Evolutionary conservation across 2,888 invertebrate genomes (phyloP), one percentile per base, ranked within the genome.

Genomic region (Drosophila suboccidentalis): DNA sequence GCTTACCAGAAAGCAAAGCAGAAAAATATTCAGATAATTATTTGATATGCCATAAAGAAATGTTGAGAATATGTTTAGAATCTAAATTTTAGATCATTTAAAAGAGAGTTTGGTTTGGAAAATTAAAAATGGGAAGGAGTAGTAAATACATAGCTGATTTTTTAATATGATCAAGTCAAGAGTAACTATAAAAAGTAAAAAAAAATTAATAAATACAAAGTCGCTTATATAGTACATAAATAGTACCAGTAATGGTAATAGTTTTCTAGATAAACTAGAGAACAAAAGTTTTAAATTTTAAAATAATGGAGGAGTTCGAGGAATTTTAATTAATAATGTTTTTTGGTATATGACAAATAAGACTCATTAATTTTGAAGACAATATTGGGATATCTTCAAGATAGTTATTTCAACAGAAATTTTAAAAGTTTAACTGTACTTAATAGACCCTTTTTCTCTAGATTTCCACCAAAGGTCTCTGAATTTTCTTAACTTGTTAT

Each of bases 1-100:
- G 76, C 86, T 82, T 79, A 82, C 82, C 85, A 76, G 77, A 4
- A 79, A 82, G 49, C 49, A 74, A 53, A 73, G 49, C 29, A 61
- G 47, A 38, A 57, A 64, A 53, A 58, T 64, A 51, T 22, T 46
- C 32, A 13, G 46, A 55, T 75, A 67, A 67, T 51, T 66, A 71
- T 62, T 63, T 67, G 54, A 70, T 79, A 39, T 46, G 51, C 8
- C 26, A 44, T n/a, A n/a, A 63, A n/a, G 29, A 44, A 60, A 32
- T 46, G 34, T 29, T 13, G 19, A 41, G 19, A 22, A 34, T 22
- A 22, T 51, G 26, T 41, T 32, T 19, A 1, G 19, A 13, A n/a
- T n/a, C n/a, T n/a, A n/a, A n/a, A n/a, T n/a, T n/a, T 36, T 13
- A 9, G 9, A 11, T 5, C 54, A 51, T 43, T 13, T 11, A 43